Percentiles rank a stretch among this genome's conserved stretches.
phyloP scores from a whole-genome alignment of 2,888 invertebrate genomes.

The Sarcophaga caerulescens region DNA sequence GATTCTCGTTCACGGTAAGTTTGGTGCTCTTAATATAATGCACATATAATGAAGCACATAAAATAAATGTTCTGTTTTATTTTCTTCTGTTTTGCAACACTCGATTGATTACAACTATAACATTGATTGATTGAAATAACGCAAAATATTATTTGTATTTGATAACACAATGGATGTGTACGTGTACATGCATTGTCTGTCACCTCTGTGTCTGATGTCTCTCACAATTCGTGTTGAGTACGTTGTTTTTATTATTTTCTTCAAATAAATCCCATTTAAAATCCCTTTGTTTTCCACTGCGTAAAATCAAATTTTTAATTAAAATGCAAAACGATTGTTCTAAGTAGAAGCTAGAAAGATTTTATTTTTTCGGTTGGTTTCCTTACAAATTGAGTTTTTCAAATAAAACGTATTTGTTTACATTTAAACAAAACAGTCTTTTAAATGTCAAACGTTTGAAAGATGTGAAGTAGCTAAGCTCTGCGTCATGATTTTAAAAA shows the following conservation, averaged over 20 bases:
- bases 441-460: no score
- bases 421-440: no score
- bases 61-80: slow-evolving; percentile 67
- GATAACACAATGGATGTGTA: slow-evolving; percentile 55
- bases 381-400: neutral
- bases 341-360: slow-evolving; percentile 47
- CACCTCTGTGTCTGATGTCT: slow-evolving; percentile 45
- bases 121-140: slow-evolving; percentile 51
- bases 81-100: slow-evolving; percentile 68
- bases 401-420: neutral
- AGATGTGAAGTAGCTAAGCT: no score
- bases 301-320: slow-evolving; percentile 29
- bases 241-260: slow-evolving; percentile 53
- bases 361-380: neutral
- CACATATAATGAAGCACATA: slow-evolving; percentile 27
- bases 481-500: neutral
- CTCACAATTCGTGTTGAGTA: slow-evolving; percentile 62
- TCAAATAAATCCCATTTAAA: slow-evolving; percentile 11
- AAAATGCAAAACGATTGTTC: slow-evolving; percentile 21
- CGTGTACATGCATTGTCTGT: slow-evolving; percentile 41
- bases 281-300: slow-evolving; percentile 20
- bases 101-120: slow-evolving; percentile 54
- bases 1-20: slow-evolving; percentile 83
- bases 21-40: slow-evolving; percentile 15
- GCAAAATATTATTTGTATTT: slow-evolving; percentile 55